phyloP scores from a whole-genome alignment of 1,140 invertebrate species.

The Sinonovacula constricta region DNA sequence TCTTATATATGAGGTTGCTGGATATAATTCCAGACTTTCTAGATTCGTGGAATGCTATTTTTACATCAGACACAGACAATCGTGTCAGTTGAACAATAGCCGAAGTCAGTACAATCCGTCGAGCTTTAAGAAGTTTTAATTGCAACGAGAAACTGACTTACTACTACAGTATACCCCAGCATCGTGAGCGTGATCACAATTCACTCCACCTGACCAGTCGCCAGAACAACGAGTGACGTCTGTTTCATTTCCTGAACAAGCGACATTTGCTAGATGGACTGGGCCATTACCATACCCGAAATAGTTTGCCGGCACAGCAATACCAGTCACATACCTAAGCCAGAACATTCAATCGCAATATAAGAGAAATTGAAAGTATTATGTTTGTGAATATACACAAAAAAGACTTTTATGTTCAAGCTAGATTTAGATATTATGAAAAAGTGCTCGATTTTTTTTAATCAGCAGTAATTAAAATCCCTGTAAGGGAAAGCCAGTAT shows the following conservation, averaged over 20 bases:
- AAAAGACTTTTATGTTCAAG: too few relatives aligned
- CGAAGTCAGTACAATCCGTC: too few relatives aligned
- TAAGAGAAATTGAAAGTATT: too few relatives aligned
- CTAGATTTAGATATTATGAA: too few relatives aligned
- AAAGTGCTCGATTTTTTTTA: too few relatives aligned
- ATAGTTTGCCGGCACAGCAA: slow-evolving; percentile 12
- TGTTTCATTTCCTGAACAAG: slow-evolving; percentile 19
- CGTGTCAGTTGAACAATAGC: too few relatives aligned
- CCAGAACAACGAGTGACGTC: slow-evolving; percentile 23
- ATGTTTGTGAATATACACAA: too few relatives aligned
- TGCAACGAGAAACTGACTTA: slow-evolving; percentile 1
- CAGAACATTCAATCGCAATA: neutral
- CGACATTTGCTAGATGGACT: slow-evolving; percentile 30
- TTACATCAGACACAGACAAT: neutral
- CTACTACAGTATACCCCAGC: slow-evolving; percentile 38
- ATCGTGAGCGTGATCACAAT: slow-evolving; percentile 40
- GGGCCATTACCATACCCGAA: slow-evolving; percentile 46
- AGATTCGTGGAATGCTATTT: neutral
- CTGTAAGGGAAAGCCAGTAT: too few relatives aligned
- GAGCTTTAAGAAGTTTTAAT: neutral
- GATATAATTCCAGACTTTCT: neutral
- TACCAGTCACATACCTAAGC: slow-evolving; percentile 17
- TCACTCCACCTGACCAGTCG: slow-evolving; percentile 32
- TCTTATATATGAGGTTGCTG: neutral
- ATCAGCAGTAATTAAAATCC: too few relatives aligned